Conservation (phyloP, 2,888 invertebrate genomes). For the Tiliacea aurago region DNA sequence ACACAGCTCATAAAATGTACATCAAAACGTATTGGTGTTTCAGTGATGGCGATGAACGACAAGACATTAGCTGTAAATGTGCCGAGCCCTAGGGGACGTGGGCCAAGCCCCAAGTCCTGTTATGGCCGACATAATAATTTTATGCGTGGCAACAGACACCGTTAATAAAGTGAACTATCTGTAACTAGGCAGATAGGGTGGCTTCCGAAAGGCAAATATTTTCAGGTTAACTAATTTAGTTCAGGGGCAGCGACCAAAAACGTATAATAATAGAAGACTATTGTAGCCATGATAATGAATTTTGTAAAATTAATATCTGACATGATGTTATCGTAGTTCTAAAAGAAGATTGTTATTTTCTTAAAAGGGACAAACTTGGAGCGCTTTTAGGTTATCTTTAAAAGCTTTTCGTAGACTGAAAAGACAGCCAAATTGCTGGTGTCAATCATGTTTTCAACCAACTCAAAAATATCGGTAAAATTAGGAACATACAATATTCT, state of each 20-base stretch:
- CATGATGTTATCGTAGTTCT: not conserved
- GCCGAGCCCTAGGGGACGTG: conserved; percentile 60
- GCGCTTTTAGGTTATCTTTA: conserved; percentile 11
- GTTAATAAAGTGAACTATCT: conserved; percentile 56
- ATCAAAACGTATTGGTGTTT: conserved; percentile 52
- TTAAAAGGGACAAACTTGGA: conserved; percentile 14
- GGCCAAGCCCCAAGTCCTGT: conserved; percentile 62
- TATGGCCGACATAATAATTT: conserved; percentile 64
- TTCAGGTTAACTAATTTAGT: not conserved
- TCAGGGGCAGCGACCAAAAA: not conserved
- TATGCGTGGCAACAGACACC: conserved; percentile 60
- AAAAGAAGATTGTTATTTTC: conserved; percentile 21
- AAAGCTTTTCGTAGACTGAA: conserved; percentile 42
- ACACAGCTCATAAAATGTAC: conserved; percentile 59
- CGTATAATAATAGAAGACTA: not conserved
- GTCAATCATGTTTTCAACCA: conserved; percentile 36
- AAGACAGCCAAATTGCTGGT: conserved; percentile 16
- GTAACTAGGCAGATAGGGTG: conserved; percentile 33
- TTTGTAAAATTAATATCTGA: not conserved
- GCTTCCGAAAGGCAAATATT: conserved; percentile 32
- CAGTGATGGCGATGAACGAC: conserved; percentile 48
- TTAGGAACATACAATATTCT: conserved; percentile 31
- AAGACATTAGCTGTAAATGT: conserved; percentile 59
- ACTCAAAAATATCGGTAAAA: conserved; percentile 14
- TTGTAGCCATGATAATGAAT: not conserved